Evolutionary conservation across 92 coral and sea anemone species (phyloP), one percentile per base, ranked within the genome.

Genomic region (Umimayanthus kanabou): DNA sequence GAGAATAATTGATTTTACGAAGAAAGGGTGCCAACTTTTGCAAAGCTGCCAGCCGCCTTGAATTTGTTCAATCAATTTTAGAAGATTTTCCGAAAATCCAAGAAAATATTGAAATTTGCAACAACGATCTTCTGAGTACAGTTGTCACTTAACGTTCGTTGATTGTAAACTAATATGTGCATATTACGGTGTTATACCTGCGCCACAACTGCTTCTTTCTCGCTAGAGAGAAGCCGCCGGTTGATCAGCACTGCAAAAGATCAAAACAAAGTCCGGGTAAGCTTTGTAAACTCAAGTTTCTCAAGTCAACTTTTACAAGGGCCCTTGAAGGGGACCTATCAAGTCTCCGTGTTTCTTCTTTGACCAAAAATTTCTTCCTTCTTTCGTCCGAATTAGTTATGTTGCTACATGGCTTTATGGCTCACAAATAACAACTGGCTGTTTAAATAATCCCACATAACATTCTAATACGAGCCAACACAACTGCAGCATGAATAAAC

Each of bases 121-220:
- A 47, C 50, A 47, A 47, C 50, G 58, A 53, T 53, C 58, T 53
- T 53, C 58, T 50, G 16, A 50, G 57, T 50, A 50, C 58, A 53
- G 58, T 53, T 53, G 18, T 53, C 20, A 53, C 20, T 53, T 53
- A 2, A 53, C 20, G 10, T 50, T 7, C 14, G 57, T 53, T 53
- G 18, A 53, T 2, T 53, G 58, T 53, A 53, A 53, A 11, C 18
- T 53, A 53, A 13, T 13, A 3, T 13, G 14, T 1, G 11, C 20
- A 11, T 1, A 3, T 13, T 53, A 11, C 20, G 20, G 16, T 53
- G 13, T 53, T 47, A 2, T 75, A 97, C 99, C 97, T 97, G 99
- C 16, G 98, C 98, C 40, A 95, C 91, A 64, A 95, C 96, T 28
- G 98, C 99, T 77, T 94, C 98, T 89, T 95, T 97, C 84, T 97